Evolutionary conservation across 2,888 invertebrate genomes (phyloP), one percentile per base, ranked within the genome.

Genomic region (Sinohyriopsis cumingii): DNA sequence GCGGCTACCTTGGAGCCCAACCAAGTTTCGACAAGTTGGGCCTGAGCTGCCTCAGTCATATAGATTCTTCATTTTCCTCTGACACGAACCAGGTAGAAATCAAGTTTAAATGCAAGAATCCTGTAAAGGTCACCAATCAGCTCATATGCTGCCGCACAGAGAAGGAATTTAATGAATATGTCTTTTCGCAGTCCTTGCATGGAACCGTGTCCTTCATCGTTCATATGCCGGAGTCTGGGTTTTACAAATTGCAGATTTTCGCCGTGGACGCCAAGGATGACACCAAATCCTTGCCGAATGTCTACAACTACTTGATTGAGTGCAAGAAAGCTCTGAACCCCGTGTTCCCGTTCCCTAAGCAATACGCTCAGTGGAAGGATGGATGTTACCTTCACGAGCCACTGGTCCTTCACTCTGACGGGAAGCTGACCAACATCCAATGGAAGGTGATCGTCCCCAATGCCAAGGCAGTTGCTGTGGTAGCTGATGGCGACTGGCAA

Each of bases 331-430:
- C 82, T 9, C 75, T 78, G 28, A 81, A 83, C 63, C 71, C 81
- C 24, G 81, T 82, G 55, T 73, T 80, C 55, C 85, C 87, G 33
- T 90, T 84, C 83, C 89, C 90, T 25, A 88, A 89, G 77, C 90
- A 90, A 80, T 90, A 88, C 67, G 88, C 88, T 56, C 89, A 89
- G 71, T 90, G 90, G 90, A 89, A 89, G 73, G 89, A 89, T 53
- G 89, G 89, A 7, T 89, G 90, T 69, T 87, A 77, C 76, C 81
- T 90, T 55, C 77, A 79, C 67, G 85, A 84, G 65, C 90, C 90
- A 2, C 71, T 82, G 6, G 76, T 76, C 22, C 75, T 84, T 5
- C 76, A 80, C 72, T 78, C 84, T 25, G 87, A 87, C n/a, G 67
- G 67, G 54, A 75, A 78, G 24, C 72, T 87, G 24, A 65, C 72